These are phyloP conservation scores for Pipistrellus pygmaeus DNA, from an alignment of 2,797 vertebrate genomes.

Conservation along the genomic window DNA sequence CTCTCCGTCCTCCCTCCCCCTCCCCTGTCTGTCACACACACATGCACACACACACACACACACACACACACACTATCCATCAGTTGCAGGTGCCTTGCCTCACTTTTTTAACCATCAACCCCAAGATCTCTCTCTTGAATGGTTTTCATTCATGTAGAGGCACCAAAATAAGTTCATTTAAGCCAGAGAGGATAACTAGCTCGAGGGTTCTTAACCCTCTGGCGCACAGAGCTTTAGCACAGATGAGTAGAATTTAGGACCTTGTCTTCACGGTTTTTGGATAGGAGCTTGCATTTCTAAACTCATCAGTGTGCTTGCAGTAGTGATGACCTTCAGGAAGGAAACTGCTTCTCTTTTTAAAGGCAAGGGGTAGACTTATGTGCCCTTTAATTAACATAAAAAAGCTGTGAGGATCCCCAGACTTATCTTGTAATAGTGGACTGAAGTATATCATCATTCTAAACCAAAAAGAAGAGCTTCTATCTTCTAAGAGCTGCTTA, in stretches of 20 bases:
- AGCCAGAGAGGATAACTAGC: constrained; percentile 18
- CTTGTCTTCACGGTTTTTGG: background rate
- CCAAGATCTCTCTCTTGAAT: constrained; percentile 7
- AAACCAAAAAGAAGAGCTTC: constrained; percentile 11
- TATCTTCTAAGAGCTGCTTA: background rate
- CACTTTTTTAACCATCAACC: constrained; percentile 14
- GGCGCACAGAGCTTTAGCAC: background rate
- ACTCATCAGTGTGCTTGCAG: background rate
- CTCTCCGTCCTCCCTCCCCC: rapidly evolving
- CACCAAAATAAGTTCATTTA: constrained; percentile 34
- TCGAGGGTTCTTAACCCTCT: background rate
- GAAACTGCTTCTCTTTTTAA: constrained; percentile 50
- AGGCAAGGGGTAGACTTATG: background rate
- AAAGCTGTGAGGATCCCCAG: background rate
- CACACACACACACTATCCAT: too few relatives aligned
- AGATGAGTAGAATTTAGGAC: background rate
- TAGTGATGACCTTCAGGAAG: constrained; percentile 31
- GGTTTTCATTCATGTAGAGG: background rate
- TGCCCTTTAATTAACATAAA: background rate
- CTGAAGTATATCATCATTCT: background rate
- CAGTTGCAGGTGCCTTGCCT: background rate
- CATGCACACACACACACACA: too few relatives aligned
- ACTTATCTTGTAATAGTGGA: background rate
- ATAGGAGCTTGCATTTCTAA: constrained; percentile 1
- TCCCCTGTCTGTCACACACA: too few relatives aligned